Evolutionary conservation across 2,113 vertebrate species (phyloP).

Genomic region (Burhinus bistriatus): DNA sequence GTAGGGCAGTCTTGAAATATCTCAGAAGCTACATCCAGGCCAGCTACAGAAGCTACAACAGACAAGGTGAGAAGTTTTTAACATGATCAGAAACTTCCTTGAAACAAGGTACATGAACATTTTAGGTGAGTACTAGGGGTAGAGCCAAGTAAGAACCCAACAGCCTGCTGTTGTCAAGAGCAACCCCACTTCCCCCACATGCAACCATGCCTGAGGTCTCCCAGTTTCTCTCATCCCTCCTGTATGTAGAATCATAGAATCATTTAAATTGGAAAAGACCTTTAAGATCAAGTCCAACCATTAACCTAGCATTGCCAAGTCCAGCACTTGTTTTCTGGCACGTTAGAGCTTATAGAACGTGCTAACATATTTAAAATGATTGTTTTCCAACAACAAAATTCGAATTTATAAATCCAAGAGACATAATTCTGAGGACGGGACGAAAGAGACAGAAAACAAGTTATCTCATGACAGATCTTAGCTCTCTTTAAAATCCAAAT

Average conservation of each 20-base stretch:
- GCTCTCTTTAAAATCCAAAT: not conserved
- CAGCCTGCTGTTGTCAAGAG: not conserved
- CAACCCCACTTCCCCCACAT: not conserved
- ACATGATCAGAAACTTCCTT: not conserved
- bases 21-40: not conserved
- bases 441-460: not conserved
- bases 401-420: not conserved
- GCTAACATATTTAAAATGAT: accelerated
- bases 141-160: not conserved
- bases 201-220: not conserved
- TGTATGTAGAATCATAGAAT: not conserved
- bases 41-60: not conserved
- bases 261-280: not conserved
- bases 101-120: not conserved
- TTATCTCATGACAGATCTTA: not conserved
- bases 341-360: accelerated
- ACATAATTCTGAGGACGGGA: accelerated
- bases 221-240: not conserved
- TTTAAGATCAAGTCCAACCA: not conserved
- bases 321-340: not conserved
- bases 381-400: not conserved
- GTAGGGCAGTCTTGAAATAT: conserved; percentile 23
- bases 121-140: not conserved
- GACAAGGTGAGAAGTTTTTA: not conserved
- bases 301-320: not conserved